Percentiles rank a stretch among this genome's conserved stretches.
Conservation (phyloP, 2,888 invertebrate genomes). For the Hemicrepidius hirtus region DNA sequence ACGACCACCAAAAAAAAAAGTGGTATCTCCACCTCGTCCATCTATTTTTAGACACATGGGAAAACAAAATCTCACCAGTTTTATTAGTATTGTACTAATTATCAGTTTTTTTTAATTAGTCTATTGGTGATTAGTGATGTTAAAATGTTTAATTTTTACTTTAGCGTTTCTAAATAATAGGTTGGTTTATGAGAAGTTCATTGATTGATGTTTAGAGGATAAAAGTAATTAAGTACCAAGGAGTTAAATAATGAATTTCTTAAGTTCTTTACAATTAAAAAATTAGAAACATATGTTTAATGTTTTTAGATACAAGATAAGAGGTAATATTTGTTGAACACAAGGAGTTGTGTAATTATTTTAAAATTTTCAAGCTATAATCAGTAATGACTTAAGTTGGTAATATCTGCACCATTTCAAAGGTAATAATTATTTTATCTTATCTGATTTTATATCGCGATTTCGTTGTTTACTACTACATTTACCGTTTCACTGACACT, state of each 20-base stretch:
- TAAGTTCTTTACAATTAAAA: no score
- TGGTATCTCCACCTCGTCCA: conserved; percentile 20
- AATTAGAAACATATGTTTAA: no score
- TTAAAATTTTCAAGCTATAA: no score
- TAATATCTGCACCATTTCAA: conserved; percentile 1
- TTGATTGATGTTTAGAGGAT: no score
- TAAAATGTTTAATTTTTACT: not conserved
- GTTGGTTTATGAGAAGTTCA: no score
- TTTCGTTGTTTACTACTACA: conserved; percentile 17
- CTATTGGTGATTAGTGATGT: conserved; percentile 6
- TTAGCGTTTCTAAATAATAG: no score
- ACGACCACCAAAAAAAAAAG: conserved; percentile 32
- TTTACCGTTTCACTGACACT: conserved; percentile 19
- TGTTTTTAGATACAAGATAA: no score
- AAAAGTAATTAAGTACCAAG: no score
- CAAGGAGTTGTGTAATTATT: no score
- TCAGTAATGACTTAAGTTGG: not conserved
- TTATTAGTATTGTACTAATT: conserved; percentile 25
- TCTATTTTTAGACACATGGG: conserved; percentile 39
- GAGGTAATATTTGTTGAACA: no score
- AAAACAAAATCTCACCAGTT: conserved; percentile 25
- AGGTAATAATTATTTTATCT: conserved; percentile 15
- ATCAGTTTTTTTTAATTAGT: not conserved
- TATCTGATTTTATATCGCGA: conserved; percentile 7
- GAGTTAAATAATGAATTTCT: no score